A percentile compares a stretch with the other conserved stretches of the same genome.
Evolutionary conservation across 2,797 vertebrate species (phyloP).

Genomic region (Anguilla obscura): DNA sequence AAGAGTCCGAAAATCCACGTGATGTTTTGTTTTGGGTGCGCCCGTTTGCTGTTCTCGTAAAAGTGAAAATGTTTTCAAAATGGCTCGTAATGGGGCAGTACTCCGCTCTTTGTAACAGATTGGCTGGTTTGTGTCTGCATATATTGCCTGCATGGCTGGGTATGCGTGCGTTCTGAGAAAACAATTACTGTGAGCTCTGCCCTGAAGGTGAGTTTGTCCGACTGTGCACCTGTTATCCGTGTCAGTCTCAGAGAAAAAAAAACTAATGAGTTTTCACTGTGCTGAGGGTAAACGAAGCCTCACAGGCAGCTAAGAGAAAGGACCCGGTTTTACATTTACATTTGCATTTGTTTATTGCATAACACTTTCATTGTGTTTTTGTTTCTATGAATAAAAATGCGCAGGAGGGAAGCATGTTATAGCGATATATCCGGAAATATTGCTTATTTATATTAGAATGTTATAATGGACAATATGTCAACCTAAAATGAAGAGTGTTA

Average conservation of each 20-base stretch:
- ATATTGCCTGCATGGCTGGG: neutral
- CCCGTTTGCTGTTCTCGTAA: neutral
- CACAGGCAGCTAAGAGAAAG: neutral
- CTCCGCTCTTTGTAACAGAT: neutral
- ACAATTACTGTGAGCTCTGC: neutral
- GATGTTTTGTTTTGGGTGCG: neutral
- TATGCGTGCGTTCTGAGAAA: neutral
- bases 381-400: neutral
- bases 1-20: neutral
- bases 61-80: neutral
- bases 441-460: neutral
- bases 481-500: too few species aligned
- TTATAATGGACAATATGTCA: neutral
- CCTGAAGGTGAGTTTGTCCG: neutral
- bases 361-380: neutral
- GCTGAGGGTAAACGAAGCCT: neutral
- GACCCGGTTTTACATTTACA: neutral
- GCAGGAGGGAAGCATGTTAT: neutral
- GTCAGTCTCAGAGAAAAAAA: neutral
- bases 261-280: neutral
- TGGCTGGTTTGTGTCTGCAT: neutral
- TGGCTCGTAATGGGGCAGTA: neutral
- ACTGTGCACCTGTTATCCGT: constrained; percentile 3
- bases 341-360: neutral
- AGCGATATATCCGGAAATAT: neutral